Conservation (phyloP, 2,113 vertebrate species). For the Zonotrichia leucophrys region DNA sequence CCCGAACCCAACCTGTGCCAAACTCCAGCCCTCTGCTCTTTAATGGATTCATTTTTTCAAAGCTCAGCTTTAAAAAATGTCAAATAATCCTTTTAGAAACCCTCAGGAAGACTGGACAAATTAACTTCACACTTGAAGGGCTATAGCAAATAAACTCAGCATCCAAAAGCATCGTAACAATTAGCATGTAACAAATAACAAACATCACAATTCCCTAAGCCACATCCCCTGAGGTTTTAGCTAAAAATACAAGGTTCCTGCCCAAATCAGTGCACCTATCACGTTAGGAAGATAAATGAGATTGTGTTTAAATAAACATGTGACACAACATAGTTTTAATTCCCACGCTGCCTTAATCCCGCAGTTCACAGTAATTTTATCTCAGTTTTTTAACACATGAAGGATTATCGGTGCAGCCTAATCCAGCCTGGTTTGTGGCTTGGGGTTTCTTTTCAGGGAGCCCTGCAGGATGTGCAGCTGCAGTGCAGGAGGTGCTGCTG, state of each 20-base stretch:
- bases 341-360: background rate
- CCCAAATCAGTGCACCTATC: background rate
- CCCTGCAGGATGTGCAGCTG: background rate
- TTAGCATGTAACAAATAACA: background rate
- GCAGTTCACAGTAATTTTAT: background rate
- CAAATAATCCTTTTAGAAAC: background rate
- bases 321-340: background rate
- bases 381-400: background rate
- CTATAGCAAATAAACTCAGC: background rate
- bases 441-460: background rate
- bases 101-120: background rate
- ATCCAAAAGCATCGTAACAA: background rate
- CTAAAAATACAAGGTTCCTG: background rate
- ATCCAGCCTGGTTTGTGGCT: background rate
- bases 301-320: background rate
- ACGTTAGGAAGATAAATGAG: background rate
- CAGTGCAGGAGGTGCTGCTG: background rate
- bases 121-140: background rate
- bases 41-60: background rate
- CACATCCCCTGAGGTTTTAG: background rate
- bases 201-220: background rate
- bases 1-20: background rate
- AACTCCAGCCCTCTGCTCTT: background rate
- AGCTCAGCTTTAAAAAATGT: background rate
- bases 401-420: fast-evolving